phyloP scores from a whole-genome alignment of 2,797 vertebrate genomes.

The Paramormyrops hopkinsi region DNA sequence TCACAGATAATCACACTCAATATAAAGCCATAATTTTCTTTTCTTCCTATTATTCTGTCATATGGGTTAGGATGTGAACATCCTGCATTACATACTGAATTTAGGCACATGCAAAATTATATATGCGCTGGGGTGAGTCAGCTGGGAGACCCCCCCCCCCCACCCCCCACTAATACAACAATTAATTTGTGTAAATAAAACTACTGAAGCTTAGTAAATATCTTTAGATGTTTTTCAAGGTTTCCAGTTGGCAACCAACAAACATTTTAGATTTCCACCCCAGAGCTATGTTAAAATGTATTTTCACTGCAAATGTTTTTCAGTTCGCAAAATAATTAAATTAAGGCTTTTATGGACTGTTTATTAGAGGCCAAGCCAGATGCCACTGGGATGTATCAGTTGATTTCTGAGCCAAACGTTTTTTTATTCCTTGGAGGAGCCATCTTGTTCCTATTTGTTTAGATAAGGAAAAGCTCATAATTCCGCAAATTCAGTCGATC shows the following conservation, averaged over 20 bases:
- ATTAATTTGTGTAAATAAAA: conserved; percentile 1
- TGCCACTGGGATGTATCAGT: neutral
- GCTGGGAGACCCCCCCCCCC: neutral
- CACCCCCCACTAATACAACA: neutral
- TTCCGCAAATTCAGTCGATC: neutral
- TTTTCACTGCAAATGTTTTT: neutral
- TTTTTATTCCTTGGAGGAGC: neutral
- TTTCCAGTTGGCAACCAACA: neutral
- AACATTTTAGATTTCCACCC: neutral
- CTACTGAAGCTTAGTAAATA: neutral
- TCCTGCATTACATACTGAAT: neutral
- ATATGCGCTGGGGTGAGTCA: neutral
- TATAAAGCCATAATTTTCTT: neutral
- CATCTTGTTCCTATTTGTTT: neutral
- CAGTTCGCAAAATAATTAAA: neutral
- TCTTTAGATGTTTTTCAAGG: conserved; percentile 9
- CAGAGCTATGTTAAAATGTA: neutral
- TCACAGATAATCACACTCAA: neutral
- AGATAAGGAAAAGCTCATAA: neutral
- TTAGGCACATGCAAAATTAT: neutral
- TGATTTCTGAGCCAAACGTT: neutral
- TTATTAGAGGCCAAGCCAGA: neutral
- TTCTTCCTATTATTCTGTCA: neutral
- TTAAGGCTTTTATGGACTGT: neutral
- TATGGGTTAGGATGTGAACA: neutral